Conservation (phyloP, 2,113 vertebrate genomes). For the Martes martes region DNA sequence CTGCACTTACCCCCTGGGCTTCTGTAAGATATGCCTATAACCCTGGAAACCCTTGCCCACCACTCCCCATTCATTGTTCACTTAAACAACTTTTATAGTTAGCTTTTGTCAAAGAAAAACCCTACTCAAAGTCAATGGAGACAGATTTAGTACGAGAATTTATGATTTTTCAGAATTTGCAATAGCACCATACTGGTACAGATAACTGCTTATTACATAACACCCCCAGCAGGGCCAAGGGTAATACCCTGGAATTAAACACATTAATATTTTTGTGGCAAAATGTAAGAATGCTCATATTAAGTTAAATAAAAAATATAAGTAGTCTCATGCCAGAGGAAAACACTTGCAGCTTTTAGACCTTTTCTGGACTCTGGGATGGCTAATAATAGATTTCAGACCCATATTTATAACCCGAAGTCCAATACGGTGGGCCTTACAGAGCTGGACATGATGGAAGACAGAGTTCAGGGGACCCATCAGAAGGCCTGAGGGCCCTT, state of each 20-base stretch:
- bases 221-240: background rate
- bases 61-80: background rate
- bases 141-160: background rate
- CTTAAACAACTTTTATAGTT: background rate
- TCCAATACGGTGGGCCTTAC: background rate
- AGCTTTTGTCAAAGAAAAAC: background rate
- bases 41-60: background rate
- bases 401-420: background rate
- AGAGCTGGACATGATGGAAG: background rate
- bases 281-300: background rate
- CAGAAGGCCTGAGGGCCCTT: background rate
- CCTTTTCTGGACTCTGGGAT: background rate
- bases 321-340: background rate
- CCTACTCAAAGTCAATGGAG: background rate
- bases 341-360: conserved; percentile 26
- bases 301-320: background rate
- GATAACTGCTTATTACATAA: background rate
- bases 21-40: background rate
- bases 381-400: background rate
- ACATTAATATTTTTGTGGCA: background rate
- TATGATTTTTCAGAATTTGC: background rate
- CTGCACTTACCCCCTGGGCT: background rate
- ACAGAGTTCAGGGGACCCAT: background rate
- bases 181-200: background rate
- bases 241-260: background rate